Evolutionary conservation across 2,888 invertebrate genomes (phyloP).

Genomic region (Thera britannica): DNA sequence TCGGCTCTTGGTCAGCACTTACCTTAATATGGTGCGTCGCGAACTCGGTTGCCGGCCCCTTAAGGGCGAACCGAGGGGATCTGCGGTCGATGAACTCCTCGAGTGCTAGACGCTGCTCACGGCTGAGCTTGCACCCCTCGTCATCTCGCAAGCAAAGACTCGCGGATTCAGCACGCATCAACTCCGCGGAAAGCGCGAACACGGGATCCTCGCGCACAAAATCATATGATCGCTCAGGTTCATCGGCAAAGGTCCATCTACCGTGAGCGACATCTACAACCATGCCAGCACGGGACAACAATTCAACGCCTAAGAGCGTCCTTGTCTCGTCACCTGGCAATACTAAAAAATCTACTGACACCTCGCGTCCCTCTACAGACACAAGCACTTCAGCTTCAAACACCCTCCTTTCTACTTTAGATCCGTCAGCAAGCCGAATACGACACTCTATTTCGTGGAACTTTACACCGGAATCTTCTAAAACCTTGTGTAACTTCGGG

Average conservation of each 20-base stretch:
- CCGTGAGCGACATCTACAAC: background rate
- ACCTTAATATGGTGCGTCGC: too few species aligned
- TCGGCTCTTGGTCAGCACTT: too few species aligned
- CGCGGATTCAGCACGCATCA: too few species aligned
- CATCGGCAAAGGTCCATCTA: background rate
- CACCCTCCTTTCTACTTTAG: background rate
- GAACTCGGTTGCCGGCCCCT: too few species aligned
- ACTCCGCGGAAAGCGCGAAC: too few species aligned
- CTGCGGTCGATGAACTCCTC: too few species aligned
- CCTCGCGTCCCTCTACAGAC: background rate
- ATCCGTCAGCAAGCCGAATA: background rate
- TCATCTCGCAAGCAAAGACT: too few species aligned
- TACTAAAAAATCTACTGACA: background rate
- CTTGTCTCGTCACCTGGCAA: conserved; percentile 1
- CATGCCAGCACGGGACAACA: conserved; percentile 2
- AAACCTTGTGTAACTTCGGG: background rate
- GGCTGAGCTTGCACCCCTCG: too few species aligned
- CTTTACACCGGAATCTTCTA: background rate
- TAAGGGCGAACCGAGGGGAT: too few species aligned
- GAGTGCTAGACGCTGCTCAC: too few species aligned
- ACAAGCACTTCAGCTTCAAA: background rate
- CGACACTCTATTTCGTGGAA: background rate
- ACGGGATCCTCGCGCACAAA: background rate
- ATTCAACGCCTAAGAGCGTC: background rate
- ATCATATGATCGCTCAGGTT: background rate